Conservation (phyloP, 2,797 vertebrate genomes). For the Falco cherrug region DNA sequence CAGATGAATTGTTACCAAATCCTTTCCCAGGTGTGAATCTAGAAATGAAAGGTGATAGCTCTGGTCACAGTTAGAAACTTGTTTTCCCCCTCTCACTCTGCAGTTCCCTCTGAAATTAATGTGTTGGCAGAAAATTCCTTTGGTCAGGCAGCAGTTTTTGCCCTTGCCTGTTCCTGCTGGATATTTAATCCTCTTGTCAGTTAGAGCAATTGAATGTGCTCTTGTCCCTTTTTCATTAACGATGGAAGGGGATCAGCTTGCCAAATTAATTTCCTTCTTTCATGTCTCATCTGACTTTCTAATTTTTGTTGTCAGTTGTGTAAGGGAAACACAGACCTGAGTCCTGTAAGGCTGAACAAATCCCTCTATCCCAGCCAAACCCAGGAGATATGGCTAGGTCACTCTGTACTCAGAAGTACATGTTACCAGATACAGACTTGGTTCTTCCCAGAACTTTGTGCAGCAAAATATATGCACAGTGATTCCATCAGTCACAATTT, state of each 20-base stretch:
- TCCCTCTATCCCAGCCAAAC: not conserved
- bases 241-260: not conserved
- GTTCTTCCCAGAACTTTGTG: not conserved
- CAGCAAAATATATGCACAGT: accelerated
- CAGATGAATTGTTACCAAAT: not conserved
- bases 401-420: not conserved
- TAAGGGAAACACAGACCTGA: not conserved
- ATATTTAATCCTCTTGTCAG: not conserved
- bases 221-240: not conserved
- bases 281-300: not conserved
- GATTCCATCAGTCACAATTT: not conserved
- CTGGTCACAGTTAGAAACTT: not conserved
- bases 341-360: not conserved
- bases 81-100: not conserved
- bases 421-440: not conserved
- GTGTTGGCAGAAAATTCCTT: not conserved
- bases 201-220: not conserved
- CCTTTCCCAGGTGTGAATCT: not conserved
- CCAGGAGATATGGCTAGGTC: not conserved
- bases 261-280: not conserved
- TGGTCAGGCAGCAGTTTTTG: not conserved
- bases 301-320: not conserved
- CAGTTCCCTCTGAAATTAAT: not conserved
- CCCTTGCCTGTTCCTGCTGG: not conserved
- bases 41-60: not conserved